A percentile compares a stretch with the other conserved stretches of the same genome.
phyloP scores from a whole-genome alignment of 2,797 vertebrate species.

The Emys orbicularis region DNA sequence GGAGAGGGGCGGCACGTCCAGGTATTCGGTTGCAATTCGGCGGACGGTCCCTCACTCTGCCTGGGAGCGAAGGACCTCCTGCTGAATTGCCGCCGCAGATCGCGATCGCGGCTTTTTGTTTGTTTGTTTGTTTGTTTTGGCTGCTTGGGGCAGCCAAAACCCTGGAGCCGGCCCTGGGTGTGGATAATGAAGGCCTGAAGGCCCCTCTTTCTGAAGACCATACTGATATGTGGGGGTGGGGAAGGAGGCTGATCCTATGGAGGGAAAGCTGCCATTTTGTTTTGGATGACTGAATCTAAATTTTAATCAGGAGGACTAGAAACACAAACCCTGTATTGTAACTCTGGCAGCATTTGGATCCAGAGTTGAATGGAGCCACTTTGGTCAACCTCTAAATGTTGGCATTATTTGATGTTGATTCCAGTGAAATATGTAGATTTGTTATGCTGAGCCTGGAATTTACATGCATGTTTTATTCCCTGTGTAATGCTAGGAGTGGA shows the following conservation, averaged over 20 bases:
- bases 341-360: not conserved
- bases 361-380: accelerated
- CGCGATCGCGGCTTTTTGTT: too few relatives aligned
- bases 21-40: too few relatives aligned
- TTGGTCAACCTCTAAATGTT: not conserved
- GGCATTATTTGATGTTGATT: not conserved
- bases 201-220: not conserved
- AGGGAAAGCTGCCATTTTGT: accelerated
- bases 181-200: not conserved
- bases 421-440: not conserved
- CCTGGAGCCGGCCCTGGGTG: not conserved
- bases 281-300: not conserved
- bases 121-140: too few relatives aligned
- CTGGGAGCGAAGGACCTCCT: too few relatives aligned
- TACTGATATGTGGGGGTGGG: not conserved
- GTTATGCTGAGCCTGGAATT: not conserved
- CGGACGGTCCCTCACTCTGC: too few relatives aligned
- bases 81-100: too few relatives aligned
- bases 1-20: too few relatives aligned
- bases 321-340: not conserved
- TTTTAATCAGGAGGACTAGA: not conserved
- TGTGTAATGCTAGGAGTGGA: not conserved
- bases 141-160: too few relatives aligned
- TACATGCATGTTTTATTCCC: not conserved
- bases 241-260: not conserved